A percentile compares a stretch with the other conserved stretches of the same genome.
Evolutionary conservation across 2,113 vertebrate genomes (phyloP).

Genomic region (Corythaeola cristata): DNA sequence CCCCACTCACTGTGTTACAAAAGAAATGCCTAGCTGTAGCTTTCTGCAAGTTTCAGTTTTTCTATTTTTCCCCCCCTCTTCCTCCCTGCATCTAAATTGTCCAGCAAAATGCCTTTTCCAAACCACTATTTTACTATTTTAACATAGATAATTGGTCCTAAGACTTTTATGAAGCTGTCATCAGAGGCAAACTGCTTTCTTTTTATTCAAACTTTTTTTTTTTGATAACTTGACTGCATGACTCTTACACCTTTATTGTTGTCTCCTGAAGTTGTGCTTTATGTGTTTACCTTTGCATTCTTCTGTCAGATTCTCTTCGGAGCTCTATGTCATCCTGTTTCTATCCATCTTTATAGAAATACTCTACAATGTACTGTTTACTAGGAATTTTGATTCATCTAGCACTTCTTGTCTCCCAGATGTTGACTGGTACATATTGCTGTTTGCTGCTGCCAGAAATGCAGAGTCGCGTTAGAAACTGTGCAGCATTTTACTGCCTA

Average conservation of each 20-base stretch:
- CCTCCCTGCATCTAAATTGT: neutral
- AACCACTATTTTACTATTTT: neutral
- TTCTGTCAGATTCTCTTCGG: neutral
- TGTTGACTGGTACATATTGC: neutral
- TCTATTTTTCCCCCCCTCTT: neutral
- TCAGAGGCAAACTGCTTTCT: neutral
- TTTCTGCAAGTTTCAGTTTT: neutral
- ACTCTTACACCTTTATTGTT: neutral
- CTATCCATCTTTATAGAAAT: neutral
- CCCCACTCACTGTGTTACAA: neutral
- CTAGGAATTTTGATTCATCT: neutral
- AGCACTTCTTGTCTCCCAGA: neutral
- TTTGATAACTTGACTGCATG: neutral
- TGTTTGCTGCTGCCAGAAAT: constrained; percentile 12
- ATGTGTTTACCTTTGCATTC: neutral
- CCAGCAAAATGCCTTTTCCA: neutral
- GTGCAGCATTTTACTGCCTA: neutral
- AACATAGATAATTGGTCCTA: neutral
- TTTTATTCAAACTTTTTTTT: neutral
- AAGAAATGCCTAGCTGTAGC: neutral
- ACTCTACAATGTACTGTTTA: neutral
- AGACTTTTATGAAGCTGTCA: neutral
- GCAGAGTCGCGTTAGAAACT: neutral
- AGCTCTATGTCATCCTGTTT: neutral
- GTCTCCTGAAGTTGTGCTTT: neutral